phyloP scores from a whole-genome alignment of 2,113 vertebrate species.

The Craseonycteris thonglongyai region DNA sequence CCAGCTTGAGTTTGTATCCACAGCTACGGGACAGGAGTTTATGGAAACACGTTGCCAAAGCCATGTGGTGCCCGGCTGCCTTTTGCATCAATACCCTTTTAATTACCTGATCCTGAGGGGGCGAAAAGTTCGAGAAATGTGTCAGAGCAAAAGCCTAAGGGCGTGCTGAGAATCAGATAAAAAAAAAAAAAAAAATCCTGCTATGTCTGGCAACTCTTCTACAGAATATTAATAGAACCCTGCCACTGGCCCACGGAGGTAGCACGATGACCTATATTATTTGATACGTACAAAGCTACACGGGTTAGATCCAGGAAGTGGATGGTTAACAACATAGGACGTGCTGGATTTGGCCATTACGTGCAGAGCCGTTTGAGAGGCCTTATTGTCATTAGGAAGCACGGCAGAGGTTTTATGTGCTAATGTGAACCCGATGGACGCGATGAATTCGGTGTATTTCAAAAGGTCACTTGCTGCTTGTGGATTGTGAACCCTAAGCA shows the following conservation, averaged over 20 bases:
- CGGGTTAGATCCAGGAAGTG: slow-evolving; percentile 71
- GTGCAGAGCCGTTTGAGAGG: slow-evolving; percentile 67
- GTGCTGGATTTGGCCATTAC: slow-evolving; percentile 77
- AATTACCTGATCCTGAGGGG: slow-evolving; percentile 65
- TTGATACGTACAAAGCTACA: slow-evolving; percentile 73
- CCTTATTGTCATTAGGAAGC: slow-evolving; percentile 74
- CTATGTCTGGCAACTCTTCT: slow-evolving; percentile 40
- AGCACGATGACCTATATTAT: slow-evolving; percentile 74
- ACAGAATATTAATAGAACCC: neutral
- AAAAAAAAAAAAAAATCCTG: neutral
- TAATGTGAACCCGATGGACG: slow-evolving; percentile 68
- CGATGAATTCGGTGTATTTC: slow-evolving; percentile 71
- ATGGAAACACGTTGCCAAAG: slow-evolving; percentile 88
- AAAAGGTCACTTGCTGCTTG: slow-evolving; percentile 66
- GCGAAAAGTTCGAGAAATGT: slow-evolving; percentile 50
- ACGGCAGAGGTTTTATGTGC: slow-evolving; percentile 77
- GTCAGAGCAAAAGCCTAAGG: slow-evolving; percentile 16
- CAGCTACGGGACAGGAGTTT: slow-evolving; percentile 88
- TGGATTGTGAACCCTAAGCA: slow-evolving; percentile 49
- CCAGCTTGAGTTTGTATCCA: slow-evolving; percentile 94
- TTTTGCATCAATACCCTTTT: slow-evolving; percentile 68
- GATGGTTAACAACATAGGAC: slow-evolving; percentile 77
- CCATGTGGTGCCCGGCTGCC: slow-evolving; percentile 69
- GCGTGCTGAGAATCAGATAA: neutral
- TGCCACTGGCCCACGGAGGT: slow-evolving; percentile 60